Evolutionary conservation across 1,140 invertebrate genomes (phyloP).

Genomic region (Pseudomyrmex sp.): DNA sequence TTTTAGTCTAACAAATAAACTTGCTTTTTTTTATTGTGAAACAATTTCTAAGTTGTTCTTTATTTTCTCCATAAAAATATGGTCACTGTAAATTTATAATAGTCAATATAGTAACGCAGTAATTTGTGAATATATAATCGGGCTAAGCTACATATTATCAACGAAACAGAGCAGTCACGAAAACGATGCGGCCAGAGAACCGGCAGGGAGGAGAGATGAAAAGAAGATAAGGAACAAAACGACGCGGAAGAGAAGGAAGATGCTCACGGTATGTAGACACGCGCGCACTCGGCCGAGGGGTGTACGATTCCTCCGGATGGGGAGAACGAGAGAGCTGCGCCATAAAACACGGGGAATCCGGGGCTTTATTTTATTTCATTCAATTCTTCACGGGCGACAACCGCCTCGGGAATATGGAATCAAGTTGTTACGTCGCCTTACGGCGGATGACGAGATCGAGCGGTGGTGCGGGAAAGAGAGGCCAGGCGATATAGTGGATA

Average conservation of each 20-base stretch:
- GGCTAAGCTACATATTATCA: not conserved
- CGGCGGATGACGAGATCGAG: slow-evolving; percentile 74
- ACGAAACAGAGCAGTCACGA: not conserved
- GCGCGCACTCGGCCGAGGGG: slow-evolving; percentile 73
- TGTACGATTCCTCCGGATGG: slow-evolving; percentile 78
- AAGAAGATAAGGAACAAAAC: not conserved
- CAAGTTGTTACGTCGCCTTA: slow-evolving; percentile 80
- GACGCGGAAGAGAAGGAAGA: not conserved
- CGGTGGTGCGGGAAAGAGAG: slow-evolving; percentile 60
- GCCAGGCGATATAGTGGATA: slow-evolving; percentile 63
- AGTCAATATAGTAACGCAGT: not conserved
- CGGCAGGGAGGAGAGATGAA: not conserved
- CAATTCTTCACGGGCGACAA: slow-evolving; percentile 82
- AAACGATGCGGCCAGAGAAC: not conserved
- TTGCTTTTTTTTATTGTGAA: too few relatives aligned
- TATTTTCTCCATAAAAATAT: too few relatives aligned
- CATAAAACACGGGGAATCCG: slow-evolving; percentile 75
- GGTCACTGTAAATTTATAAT: too few relatives aligned
- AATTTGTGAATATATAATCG: not conserved
- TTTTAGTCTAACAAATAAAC: too few relatives aligned
- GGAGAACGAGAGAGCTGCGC: slow-evolving; percentile 58
- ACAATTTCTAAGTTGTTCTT: too few relatives aligned
- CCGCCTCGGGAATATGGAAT: slow-evolving; percentile 82
- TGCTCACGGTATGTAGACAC: slow-evolving; percentile 67
- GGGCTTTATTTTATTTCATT: slow-evolving; percentile 82